Conservation (phyloP, 2,113 vertebrate species). For the Pelmatolapia mariae region DNA sequence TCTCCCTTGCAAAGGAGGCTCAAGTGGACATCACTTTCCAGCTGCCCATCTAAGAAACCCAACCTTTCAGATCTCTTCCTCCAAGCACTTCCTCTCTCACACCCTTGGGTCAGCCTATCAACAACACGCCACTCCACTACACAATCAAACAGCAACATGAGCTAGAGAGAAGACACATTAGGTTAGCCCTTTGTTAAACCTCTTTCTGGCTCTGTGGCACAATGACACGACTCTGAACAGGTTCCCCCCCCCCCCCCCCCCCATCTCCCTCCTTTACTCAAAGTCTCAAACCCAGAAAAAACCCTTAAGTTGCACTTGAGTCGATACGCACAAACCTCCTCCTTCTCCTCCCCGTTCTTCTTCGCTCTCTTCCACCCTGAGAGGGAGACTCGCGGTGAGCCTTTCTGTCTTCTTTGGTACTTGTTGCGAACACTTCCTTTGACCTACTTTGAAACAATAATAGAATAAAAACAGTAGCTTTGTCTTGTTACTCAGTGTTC, state of each 20-base stretch:
- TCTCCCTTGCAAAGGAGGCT: constrained; percentile 90
- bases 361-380: background rate
- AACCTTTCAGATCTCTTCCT: background rate
- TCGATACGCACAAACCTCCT: constrained; percentile 33
- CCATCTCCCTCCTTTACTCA: background rate
- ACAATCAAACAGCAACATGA: background rate
- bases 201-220: background rate
- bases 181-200: background rate
- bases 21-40: constrained; percentile 98
- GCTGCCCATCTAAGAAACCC: constrained; percentile 83
- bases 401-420: background rate
- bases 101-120: background rate
- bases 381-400: background rate
- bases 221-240: background rate
- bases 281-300: background rate
- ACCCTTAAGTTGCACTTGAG: background rate
- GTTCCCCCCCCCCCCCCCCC: background rate
- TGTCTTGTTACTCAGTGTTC: background rate
- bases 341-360: background rate
- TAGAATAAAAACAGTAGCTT: background rate
- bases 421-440: background rate
- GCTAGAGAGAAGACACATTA: background rate
- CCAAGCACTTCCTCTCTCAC: background rate
- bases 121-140: background rate
- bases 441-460: background rate